Evolutionary conservation across 2,888 invertebrate species (phyloP).

Genomic region (Leptura quadrifasciata): DNA sequence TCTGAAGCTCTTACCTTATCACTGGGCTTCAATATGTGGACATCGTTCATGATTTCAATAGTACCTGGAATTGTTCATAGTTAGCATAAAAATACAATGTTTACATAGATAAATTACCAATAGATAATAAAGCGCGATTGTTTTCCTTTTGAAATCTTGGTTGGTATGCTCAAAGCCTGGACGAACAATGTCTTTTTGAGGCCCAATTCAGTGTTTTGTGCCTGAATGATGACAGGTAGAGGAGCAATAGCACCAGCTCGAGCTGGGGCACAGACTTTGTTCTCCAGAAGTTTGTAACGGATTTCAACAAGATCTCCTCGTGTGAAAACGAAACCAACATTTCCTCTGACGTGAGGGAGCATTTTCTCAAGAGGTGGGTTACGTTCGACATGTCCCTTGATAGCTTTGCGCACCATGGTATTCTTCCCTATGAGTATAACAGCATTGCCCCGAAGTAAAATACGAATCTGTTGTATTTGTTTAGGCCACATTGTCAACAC

Average conservation of each 20-base stretch:
- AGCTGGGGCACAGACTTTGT: conserved; percentile 98
- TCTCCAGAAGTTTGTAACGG: conserved; percentile 93
- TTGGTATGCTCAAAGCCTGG: conserved; percentile 99
- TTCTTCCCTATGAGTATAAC: conserved; percentile 99
- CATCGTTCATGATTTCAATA: conserved; percentile 99
- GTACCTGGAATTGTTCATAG: conserved; percentile 75
- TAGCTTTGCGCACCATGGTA: conserved; percentile 99
- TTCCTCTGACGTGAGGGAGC: conserved; percentile 95
- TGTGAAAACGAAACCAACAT: conserved; percentile 99
- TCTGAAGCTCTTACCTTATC: conserved; percentile 99
- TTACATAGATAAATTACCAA: no score
- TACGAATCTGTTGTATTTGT: conserved; percentile 99
- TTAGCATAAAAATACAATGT: no score
- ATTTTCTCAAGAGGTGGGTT: conserved; percentile 96
- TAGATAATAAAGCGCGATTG: conserved; percentile 2
- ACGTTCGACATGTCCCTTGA: conserved; percentile 96
- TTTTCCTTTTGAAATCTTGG: conserved; percentile 73
- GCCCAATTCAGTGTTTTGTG: conserved; percentile 98
- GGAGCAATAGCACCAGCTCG: conserved; percentile 97
- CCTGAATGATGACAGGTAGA: conserved; percentile 97
- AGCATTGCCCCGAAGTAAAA: conserved; percentile 91
- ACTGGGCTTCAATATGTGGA: conserved; percentile 93
- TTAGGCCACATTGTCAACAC: conserved; percentile 99
- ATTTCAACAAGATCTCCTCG: conserved; percentile 93
- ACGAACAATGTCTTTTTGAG: conserved; percentile 99